Evolutionary conservation across 1,140 invertebrate species (phyloP), one percentile per base, ranked within the genome.

Genomic region (Drosophila nikananu): DNA sequence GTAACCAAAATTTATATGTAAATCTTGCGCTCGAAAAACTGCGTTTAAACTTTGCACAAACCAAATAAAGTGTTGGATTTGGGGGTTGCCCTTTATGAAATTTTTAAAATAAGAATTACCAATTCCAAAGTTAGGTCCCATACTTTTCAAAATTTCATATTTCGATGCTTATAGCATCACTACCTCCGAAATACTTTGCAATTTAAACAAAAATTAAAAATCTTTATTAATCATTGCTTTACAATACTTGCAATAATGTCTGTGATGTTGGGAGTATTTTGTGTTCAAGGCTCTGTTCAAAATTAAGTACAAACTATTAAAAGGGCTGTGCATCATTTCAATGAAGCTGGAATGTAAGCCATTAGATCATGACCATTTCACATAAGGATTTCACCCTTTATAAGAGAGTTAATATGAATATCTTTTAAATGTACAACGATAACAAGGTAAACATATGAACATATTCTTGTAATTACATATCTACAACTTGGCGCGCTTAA

Each of bases 401-500:
- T 1, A 55, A 55, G 9, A 2, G 3, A 9, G 54, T 17, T 37
- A 13, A 8, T 35, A 23, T 55, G 2, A 12, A 55, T 25, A n/a
- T n/a, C 32, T 6, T 58, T 39, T 39, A 58, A 25, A 58, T n/a
- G 52, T 37, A 23, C 32, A 54, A 15, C 30, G 30, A 30, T 37
- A 35, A 57, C 37, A 27, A 58, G 37, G 17, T 25, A 15, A 30
- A 30, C 7, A 27, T 15, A 4, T 30, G 7, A 59, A 15, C n/a
- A 19, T 19, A 42, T 37, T 39, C 54, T 3, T 17, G 21, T 21
- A 21, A 63, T 63, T 42, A 30, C 52, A 21, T 55, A 25, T 19
- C 35, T 89, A 93, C 77, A 93, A 59, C 61, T 93, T 93, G 30
- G 80, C 58, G 49, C 80, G 90, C 30, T 84, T 63, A 17, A 93